Evolutionary conservation across 2,113 vertebrate species (phyloP).

Genomic region (Panthera leo): DNA sequence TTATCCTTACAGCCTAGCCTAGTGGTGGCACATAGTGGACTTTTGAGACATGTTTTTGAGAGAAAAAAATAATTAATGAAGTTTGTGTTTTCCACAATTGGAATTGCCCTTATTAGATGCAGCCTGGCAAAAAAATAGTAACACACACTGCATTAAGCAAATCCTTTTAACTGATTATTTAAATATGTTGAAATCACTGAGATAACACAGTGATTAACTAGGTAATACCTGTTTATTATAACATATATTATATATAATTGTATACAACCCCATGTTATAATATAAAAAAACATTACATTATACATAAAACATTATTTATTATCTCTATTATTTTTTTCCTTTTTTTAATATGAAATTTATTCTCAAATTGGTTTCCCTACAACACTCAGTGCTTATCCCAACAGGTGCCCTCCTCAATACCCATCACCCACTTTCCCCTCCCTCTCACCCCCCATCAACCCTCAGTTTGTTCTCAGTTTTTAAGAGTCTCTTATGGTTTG

Average conservation of each 20-base stretch:
- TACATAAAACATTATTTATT: neutral
- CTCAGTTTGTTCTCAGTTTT: too few relatives aligned
- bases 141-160: neutral
- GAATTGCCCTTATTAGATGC: neutral
- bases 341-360: too few relatives aligned
- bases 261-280: neutral
- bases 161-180: neutral
- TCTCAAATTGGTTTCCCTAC: too few relatives aligned
- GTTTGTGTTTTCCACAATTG: neutral
- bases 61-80: neutral
- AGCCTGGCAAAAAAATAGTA: neutral
- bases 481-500: too few relatives aligned
- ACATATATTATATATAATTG: neutral
- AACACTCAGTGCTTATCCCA: too few relatives aligned
- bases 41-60: neutral
- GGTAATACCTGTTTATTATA: neutral
- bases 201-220: neutral
- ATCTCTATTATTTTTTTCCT: too few relatives aligned
- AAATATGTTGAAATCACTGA: constrained; percentile 15
- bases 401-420: too few relatives aligned
- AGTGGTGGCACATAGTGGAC: neutral
- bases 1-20: neutral
- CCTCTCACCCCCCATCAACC: too few relatives aligned
- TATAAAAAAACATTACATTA: neutral
- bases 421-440: too few relatives aligned